A percentile compares a stretch with the other conserved stretches of the same genome.
These are phyloP conservation scores for Brenthis daphne DNA, from an alignment of 2,888 invertebrate genomes.

Conservation along the genomic window DNA sequence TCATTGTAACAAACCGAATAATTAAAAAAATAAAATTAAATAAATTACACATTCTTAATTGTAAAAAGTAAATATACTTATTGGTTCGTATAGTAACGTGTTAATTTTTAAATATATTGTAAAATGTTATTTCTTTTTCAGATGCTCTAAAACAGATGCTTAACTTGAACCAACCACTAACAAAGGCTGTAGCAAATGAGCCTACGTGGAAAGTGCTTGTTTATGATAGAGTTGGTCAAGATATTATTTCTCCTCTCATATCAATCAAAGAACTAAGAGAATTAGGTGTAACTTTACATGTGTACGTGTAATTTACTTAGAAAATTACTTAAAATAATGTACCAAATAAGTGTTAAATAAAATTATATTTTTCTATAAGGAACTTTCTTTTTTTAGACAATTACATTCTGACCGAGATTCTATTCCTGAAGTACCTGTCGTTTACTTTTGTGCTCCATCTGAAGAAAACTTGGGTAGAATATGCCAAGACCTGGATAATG, in stretches of 20 bases:
- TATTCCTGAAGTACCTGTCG: constrained; percentile 99
- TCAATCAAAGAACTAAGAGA: constrained; percentile 97
- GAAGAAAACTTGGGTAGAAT: constrained; percentile 98
- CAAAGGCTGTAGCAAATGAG: constrained; percentile 89
- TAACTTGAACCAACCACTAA: constrained; percentile 92
- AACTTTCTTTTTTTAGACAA: constrained; percentile 82
- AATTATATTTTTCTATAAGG: not conserved
- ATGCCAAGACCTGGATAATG: constrained; percentile 93
- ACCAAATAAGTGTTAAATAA: no score
- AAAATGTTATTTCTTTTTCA: constrained; percentile 65
- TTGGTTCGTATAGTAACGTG: not conserved
- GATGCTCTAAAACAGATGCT: constrained; percentile 97
- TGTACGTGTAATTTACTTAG: constrained; percentile 85
- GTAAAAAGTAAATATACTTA: not conserved
- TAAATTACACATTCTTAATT: not conserved
- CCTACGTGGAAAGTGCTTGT: constrained; percentile 98
- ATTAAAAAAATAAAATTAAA: no score
- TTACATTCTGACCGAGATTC: constrained; percentile 93
- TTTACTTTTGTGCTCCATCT: constrained; percentile 98
- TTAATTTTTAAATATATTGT: constrained; percentile 32
- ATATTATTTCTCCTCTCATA: constrained; percentile 98
- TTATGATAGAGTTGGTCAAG: constrained; percentile 98
- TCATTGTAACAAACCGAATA: not conserved
- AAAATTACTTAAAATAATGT: not conserved
- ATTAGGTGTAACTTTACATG: constrained; percentile 97